Evolutionary conservation across 2,113 vertebrate species (phyloP).

Genomic region (Rhombomys opimus): DNA sequence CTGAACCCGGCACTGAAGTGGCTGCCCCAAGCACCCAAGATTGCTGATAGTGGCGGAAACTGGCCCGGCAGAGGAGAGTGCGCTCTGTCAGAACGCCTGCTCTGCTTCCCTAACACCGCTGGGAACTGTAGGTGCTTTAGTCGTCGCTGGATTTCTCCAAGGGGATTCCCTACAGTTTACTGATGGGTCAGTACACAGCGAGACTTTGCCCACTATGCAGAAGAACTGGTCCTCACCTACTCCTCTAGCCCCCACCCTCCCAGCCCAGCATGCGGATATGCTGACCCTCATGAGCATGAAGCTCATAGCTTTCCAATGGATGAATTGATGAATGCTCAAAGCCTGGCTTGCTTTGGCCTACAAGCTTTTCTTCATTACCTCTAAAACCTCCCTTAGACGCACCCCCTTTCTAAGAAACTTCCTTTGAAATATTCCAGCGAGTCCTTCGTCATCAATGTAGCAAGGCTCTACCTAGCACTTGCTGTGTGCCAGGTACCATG

Average conservation of each 20-base stretch:
- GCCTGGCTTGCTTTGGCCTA: neutral
- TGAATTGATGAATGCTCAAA: neutral
- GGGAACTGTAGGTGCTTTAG: neutral
- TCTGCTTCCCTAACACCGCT: neutral
- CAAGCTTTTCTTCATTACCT: slow-evolving; percentile 21
- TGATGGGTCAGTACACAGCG: neutral
- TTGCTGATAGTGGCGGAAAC: neutral
- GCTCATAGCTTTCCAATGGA: neutral
- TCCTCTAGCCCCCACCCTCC: neutral
- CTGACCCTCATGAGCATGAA: neutral
- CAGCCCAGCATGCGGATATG: neutral
- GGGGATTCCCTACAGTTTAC: neutral
- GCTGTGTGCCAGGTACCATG: neutral
- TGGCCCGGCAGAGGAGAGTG: neutral
- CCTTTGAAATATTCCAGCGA: slow-evolving; percentile 27
- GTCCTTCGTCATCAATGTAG: neutral
- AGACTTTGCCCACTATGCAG: neutral
- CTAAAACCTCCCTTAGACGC: neutral
- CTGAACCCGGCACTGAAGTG: neutral
- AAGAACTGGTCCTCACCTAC: neutral
- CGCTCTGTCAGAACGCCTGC: neutral
- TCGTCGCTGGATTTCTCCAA: neutral
- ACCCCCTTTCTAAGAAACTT: neutral
- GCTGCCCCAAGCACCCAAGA: neutral
- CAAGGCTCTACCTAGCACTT: neutral